phyloP scores from a whole-genome alignment of 2,113 vertebrate genomes.

The Carlito syrichta region DNA sequence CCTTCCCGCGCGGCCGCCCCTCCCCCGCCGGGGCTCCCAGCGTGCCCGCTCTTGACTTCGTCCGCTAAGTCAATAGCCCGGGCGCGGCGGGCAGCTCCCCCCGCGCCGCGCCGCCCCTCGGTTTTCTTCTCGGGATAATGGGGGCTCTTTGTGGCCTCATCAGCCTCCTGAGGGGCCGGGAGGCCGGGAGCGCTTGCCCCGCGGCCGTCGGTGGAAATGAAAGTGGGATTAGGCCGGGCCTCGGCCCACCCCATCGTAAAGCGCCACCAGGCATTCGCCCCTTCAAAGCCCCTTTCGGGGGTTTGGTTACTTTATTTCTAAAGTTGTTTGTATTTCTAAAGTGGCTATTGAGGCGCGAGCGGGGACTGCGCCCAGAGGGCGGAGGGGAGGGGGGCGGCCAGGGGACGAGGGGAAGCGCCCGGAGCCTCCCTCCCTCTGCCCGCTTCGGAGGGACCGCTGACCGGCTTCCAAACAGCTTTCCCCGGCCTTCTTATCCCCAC shows the following conservation, averaged over 20 bases:
- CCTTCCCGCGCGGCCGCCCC: background rate
- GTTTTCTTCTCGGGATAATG: conserved; percentile 89
- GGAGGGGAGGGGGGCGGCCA: background rate
- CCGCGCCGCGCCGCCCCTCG: conserved; percentile 79
- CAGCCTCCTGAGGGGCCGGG: conserved; percentile 93
- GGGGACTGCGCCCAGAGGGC: background rate
- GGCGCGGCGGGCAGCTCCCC: conserved; percentile 80
- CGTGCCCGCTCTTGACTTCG: conserved; percentile 85
- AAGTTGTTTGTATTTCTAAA: conserved; percentile 92
- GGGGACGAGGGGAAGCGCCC: background rate
- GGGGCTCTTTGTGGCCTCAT: conserved; percentile 95
- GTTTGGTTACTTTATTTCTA: conserved; percentile 87
- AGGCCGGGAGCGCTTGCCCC: conserved; percentile 92
- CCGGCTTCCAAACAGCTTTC: background rate
- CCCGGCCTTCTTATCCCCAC: background rate
- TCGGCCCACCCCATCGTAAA: conserved; percentile 93
- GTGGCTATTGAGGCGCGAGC: conserved; percentile 73
- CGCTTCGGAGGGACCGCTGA: background rate
- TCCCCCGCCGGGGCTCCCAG: conserved; percentile 63
- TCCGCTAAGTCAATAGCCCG: conserved; percentile 87
- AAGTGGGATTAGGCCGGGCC: conserved; percentile 95
- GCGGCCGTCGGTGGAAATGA: conserved; percentile 96
- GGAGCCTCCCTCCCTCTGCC: background rate
- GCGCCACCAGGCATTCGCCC: conserved; percentile 88
- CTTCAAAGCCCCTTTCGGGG: conserved; percentile 85